A percentile compares a stretch with the other conserved stretches of the same genome.
These are phyloP conservation scores for Alloplasta piceator DNA, from an alignment of 2,888 invertebrate species.

Conservation along the genomic window DNA sequence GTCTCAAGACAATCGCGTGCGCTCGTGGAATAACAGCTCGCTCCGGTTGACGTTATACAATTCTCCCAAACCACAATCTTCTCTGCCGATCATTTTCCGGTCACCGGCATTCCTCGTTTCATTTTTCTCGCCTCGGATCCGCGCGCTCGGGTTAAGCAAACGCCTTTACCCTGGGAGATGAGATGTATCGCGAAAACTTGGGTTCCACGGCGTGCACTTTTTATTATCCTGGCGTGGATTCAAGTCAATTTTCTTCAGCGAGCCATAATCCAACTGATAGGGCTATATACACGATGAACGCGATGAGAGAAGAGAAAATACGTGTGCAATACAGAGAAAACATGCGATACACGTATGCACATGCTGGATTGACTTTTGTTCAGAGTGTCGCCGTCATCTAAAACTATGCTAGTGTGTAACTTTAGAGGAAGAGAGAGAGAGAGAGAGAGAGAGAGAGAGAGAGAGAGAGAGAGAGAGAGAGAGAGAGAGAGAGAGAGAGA, in stretches of 20 bases:
- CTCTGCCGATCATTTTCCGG: conserved; percentile 42
- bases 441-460: too few relatives aligned
- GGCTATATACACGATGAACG: conserved; percentile 58
- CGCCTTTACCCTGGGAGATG: conserved; percentile 6
- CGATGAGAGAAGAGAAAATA: conserved; percentile 68
- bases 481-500: too few relatives aligned
- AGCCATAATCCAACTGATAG: conserved; percentile 74
- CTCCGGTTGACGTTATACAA: conserved; percentile 58
- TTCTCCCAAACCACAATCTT: conserved; percentile 5
- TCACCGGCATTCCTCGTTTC: conserved; percentile 67
- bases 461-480: too few relatives aligned
- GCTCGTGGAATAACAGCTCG: conserved; percentile 58
- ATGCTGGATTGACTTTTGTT: too few relatives aligned
- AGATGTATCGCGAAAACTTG: conserved; percentile 29
- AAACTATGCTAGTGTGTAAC: neutral
- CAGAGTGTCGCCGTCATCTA: too few relatives aligned
- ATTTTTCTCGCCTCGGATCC: conserved; percentile 70
- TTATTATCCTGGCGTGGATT: conserved; percentile 81
- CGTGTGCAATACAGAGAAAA: conserved; percentile 6
- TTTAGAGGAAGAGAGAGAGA: too few relatives aligned
- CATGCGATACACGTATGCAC: too few relatives aligned
- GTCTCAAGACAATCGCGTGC: conserved; percentile 30
- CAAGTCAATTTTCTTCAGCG: conserved; percentile 82
- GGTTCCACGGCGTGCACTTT: conserved; percentile 68
- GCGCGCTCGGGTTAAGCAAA: conserved; percentile 48